Conservation (phyloP, 2,113 vertebrate genomes). For the Esox niger region DNA sequence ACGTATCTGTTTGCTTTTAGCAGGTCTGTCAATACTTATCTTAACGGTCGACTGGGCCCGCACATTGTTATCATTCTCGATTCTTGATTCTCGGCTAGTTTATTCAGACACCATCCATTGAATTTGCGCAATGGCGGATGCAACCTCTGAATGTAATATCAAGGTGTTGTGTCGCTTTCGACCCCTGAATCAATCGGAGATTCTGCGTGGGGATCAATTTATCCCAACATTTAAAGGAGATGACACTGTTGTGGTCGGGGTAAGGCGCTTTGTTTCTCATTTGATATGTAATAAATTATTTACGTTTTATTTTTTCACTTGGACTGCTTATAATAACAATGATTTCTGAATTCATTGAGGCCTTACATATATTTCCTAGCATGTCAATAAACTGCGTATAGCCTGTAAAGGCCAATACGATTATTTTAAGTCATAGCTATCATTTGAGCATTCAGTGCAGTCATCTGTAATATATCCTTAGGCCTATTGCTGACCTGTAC, state of each 20-base stretch:
- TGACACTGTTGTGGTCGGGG: constrained; percentile 82
- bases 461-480: not conserved
- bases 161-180: constrained; percentile 88
- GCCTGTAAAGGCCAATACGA: no score
- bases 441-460: no score
- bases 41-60: constrained; percentile 34
- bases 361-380: no score
- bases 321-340: not conserved
- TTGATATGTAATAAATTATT: constrained; percentile 57
- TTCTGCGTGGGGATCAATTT: constrained; percentile 81
- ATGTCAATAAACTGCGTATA: no score
- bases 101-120: constrained; percentile 21
- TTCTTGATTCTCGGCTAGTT: constrained; percentile 33
- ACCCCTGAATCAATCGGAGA: constrained; percentile 83
- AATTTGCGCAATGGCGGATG: constrained; percentile 79
- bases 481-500: no score
- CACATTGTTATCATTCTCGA: no score
- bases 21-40: constrained; percentile 17
- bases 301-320: not conserved
- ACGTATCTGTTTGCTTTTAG: not conserved
- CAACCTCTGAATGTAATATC: constrained; percentile 81
- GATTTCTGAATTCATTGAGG: no score
- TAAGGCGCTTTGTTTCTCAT: constrained; percentile 60
- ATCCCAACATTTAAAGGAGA: constrained; percentile 83
- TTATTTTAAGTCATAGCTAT: no score